Evolutionary conservation across 2,797 vertebrate species (phyloP), one percentile per base, ranked within the genome.

Genomic region (Protosalanx chinensis): DNA sequence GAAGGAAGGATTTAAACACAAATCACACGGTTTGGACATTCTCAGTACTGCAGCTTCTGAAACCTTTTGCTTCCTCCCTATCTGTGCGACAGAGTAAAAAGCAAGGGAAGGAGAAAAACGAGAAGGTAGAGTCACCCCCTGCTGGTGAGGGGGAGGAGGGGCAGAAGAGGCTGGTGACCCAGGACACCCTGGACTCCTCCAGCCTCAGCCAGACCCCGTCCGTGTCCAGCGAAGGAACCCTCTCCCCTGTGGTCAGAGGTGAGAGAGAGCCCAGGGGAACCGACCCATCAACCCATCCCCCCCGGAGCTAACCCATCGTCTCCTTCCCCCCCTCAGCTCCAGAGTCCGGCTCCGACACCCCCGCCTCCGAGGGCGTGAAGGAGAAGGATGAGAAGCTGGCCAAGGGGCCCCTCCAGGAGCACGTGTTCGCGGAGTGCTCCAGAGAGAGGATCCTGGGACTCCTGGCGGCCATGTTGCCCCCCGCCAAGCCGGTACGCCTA

Each of bases 361-460:
- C 82, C 83, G 84, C 74, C 56, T 89, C 86, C 67, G 93, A 91
- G 72, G 91, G 91, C 81, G 87, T 76, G 68, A 90, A 88, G 63
- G 88, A 89, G 46, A 82, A 83, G 59, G 77, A 87, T 6, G 93
- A 93, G 76, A 92, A 93, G 75, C 80, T 91, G 49, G 81, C 94
- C 23, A 92, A 84, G 71, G 86, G 89, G 33, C 94, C 92, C 12
- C 92, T 92, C 59, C 95, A 96, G 80, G 97, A 97, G 8, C 95
- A 98, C 62, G 94, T 98, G 65, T 99, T 99, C 81, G 96, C 98
- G 0, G 96, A 99, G 75, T 98, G 97, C 84, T 98, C 96, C 77
- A 94, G 96, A 84, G 98, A 99, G 89, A 96, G 98, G 85, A 96
- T 98, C 84, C 90, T 99, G 74, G 98, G 97, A 15, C 89, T 99